phyloP scores from a whole-genome alignment of 2,888 invertebrate genomes.

The Eremobia ochroleuca region DNA sequence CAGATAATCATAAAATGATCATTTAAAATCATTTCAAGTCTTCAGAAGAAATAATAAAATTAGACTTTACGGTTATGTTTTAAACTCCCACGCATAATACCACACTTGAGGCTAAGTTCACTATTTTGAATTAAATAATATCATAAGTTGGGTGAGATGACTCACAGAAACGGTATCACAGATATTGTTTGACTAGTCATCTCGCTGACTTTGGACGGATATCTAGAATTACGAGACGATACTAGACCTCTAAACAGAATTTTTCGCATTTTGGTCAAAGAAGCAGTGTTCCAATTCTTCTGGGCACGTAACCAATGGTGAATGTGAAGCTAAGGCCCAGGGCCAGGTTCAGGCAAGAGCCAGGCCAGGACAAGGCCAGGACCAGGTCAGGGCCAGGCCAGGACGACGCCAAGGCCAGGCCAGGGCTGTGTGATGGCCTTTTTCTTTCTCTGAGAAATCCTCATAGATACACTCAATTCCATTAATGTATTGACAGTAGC shows the following conservation, averaged over 20 bases:
- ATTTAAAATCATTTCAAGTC: slow-evolving; percentile 40
- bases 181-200: slow-evolving; percentile 5
- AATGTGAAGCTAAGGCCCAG: background rate
- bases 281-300: background rate
- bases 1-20: slow-evolving; percentile 48
- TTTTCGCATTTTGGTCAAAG: no score
- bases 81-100: slow-evolving; percentile 42
- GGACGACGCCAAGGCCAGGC: background rate
- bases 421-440: background rate
- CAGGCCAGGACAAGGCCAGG: background rate
- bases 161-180: slow-evolving; percentile 21
- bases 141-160: slow-evolving; percentile 27
- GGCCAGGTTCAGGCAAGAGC: background rate
- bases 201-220: background rate
- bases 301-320: background rate
- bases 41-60: slow-evolving; percentile 39
- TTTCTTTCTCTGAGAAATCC: background rate
- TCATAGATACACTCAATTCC: background rate
- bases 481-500: background rate
- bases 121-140: slow-evolving; percentile 37
- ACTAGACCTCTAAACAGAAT: background rate
- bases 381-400: background rate
- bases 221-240: no score
- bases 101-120: slow-evolving; percentile 9
- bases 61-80: slow-evolving; percentile 45